phyloP scores from a whole-genome alignment of 1,140 invertebrate genomes.

The Drosophila lacteicornis region DNA sequence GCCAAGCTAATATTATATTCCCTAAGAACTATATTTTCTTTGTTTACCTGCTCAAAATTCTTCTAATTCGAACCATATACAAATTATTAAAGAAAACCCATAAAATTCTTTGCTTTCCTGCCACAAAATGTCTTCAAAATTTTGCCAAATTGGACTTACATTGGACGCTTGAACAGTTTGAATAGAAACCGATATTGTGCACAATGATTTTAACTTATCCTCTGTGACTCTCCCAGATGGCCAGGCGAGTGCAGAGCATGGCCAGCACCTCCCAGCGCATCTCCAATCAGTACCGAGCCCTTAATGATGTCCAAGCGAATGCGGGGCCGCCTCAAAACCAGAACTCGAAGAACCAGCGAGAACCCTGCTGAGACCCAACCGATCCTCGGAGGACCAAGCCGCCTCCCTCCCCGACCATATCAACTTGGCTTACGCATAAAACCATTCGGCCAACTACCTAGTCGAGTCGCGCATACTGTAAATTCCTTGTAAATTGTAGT shows the following conservation, averaged over 20 bases:
- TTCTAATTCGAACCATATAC: not conserved
- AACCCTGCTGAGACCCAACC: not conserved
- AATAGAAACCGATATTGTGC: not conserved
- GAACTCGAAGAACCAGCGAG: too few species aligned
- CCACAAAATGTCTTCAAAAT: constrained; percentile 2
- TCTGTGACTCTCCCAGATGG: constrained; percentile 43
- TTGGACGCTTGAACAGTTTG: not conserved
- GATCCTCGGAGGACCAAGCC: constrained; percentile 1
- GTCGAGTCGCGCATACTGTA: constrained; percentile 27
- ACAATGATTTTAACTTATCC: not conserved
- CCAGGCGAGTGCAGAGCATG: constrained; percentile 35
- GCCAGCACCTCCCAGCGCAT: constrained; percentile 43
- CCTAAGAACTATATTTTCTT: too few species aligned
- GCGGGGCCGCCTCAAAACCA: too few species aligned
- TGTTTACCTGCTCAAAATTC: too few species aligned
- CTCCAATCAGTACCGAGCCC: constrained; percentile 20
- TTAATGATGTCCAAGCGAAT: constrained; percentile 1
- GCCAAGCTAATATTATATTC: too few species aligned
- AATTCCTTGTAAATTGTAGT: constrained; percentile 68
- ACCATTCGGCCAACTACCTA: constrained; percentile 30
- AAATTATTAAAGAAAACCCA: not conserved
- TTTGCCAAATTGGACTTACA: constrained; percentile 1
- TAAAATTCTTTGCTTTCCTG: not conserved
- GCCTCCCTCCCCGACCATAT: not conserved
- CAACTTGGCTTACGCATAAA: not conserved